Conservation (phyloP, 1,140 invertebrate species). For the Drosophila insularis region DNA sequence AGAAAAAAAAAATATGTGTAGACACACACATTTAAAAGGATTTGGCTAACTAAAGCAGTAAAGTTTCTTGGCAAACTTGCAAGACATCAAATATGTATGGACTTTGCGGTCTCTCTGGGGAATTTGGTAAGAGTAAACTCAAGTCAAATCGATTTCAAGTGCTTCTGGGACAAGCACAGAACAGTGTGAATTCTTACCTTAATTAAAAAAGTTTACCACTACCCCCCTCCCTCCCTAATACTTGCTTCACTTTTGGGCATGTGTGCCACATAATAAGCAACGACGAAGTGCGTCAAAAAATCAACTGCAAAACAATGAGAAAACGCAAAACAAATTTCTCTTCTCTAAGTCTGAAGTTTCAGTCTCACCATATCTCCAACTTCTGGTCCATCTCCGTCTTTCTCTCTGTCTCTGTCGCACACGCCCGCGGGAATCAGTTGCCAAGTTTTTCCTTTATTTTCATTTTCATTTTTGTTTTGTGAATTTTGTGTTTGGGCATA, state of each 20-base stretch:
- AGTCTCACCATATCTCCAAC: conserved; percentile 8
- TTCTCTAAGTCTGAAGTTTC: not conserved
- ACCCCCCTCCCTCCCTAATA: conserved; percentile 24
- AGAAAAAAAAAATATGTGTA: not conserved
- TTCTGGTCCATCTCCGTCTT: not conserved
- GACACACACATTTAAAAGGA: not conserved
- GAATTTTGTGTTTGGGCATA: conserved; percentile 20
- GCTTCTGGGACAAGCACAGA: conserved; percentile 10
- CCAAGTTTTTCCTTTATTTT: conserved; percentile 46
- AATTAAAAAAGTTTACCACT: conserved; percentile 77
- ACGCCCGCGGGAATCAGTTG: conserved; percentile 68
- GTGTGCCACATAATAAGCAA: conserved; percentile 67
- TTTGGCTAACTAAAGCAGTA: conserved; percentile 7
- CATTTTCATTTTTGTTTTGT: conserved; percentile 25
- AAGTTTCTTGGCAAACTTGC: conserved; percentile 14
- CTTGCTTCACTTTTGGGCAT: conserved; percentile 3
- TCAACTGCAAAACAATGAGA: conserved; percentile 66
- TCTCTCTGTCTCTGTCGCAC: conserved; percentile 7
- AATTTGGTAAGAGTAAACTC: conserved; percentile 6
- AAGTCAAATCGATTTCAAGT: conserved; percentile 16
- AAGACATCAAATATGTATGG: conserved; percentile 6
- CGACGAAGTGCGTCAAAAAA: conserved; percentile 61
- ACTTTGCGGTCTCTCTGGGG: not conserved
- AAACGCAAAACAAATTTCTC: conserved; percentile 33
- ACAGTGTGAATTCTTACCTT: conserved; percentile 68